Conservation (phyloP, 92 coral and sea anemone genomes). For the Scolanthus callimorphus region DNA sequence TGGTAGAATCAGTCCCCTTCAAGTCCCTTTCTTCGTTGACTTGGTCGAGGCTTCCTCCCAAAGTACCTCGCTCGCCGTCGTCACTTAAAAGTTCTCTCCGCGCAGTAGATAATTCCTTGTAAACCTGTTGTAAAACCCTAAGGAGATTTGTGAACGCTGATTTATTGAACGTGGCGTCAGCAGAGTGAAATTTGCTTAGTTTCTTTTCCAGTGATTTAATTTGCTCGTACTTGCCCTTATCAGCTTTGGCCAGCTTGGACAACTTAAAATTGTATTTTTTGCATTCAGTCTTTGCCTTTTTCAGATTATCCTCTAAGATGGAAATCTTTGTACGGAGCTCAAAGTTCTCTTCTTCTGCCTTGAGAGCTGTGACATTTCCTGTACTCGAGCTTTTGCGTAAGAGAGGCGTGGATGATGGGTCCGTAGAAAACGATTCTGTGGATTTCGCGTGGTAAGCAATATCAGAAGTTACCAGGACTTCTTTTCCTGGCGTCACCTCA, state of each 20-base stretch:
- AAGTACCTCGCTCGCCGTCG: neutral
- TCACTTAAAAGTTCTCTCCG: neutral
- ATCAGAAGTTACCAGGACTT: neutral
- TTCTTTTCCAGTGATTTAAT: neutral
- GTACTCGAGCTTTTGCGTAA: constrained; percentile 8
- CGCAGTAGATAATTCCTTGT: constrained; percentile 8
- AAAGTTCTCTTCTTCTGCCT: constrained; percentile 12
- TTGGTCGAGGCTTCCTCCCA: neutral
- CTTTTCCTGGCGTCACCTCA: neutral
- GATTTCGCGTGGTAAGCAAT: neutral
- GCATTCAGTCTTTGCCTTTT: constrained; percentile 5
- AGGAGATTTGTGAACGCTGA: neutral
- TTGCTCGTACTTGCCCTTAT: neutral
- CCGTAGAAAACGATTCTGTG: neutral
- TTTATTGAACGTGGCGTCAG: neutral
- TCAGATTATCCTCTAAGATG: neutral
- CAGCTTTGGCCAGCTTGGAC: neutral
- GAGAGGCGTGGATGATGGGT: neutral
- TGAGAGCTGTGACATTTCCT: constrained; percentile 1
- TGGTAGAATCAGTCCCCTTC: neutral
- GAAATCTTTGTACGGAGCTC: constrained; percentile 8
- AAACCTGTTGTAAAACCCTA: constrained; percentile 1
- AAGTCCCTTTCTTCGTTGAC: neutral
- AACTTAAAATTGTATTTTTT: neutral
- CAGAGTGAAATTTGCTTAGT: neutral